Conservation (phyloP, 2,797 vertebrate species). For the Tarsius wallacei region DNA sequence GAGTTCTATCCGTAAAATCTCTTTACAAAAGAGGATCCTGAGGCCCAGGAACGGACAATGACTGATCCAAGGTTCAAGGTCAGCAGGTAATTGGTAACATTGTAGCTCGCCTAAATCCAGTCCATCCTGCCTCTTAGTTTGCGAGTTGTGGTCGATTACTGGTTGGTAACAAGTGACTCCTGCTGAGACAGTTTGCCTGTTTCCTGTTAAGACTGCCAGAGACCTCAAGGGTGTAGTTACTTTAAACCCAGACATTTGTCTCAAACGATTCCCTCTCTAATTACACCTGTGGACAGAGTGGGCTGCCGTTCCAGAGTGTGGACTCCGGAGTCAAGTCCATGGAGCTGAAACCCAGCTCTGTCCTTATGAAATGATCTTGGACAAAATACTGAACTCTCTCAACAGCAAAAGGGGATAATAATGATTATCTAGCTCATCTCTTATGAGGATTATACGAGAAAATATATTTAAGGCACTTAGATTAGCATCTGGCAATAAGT, state of each 20-base stretch:
- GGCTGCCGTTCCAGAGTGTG: background rate
- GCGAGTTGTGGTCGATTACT: background rate
- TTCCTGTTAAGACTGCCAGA: conserved; percentile 14
- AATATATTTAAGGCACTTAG: conserved; percentile 20
- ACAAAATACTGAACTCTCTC: background rate
- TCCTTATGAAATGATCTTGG: background rate
- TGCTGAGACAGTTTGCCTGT: background rate
- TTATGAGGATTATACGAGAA: conserved; percentile 18
- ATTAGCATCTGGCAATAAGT: conserved; percentile 11
- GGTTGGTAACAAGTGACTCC: background rate
- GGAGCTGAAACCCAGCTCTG: background rate
- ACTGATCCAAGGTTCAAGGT: background rate
- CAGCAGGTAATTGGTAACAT: background rate
- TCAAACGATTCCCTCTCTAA: conserved; percentile 40
- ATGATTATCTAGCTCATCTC: background rate
- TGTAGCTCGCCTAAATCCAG: background rate
- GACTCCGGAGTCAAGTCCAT: background rate
- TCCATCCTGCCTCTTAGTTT: background rate
- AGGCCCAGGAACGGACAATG: background rate
- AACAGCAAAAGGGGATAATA: conserved; percentile 2
- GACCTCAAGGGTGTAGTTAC: background rate
- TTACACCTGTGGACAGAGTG: background rate
- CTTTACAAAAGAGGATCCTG: background rate
- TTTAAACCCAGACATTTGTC: conserved; percentile 25
- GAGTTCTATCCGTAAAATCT: background rate